Evolutionary conservation across 1,140 invertebrate genomes (phyloP).

Genomic region (Heliconius melpomene): DNA sequence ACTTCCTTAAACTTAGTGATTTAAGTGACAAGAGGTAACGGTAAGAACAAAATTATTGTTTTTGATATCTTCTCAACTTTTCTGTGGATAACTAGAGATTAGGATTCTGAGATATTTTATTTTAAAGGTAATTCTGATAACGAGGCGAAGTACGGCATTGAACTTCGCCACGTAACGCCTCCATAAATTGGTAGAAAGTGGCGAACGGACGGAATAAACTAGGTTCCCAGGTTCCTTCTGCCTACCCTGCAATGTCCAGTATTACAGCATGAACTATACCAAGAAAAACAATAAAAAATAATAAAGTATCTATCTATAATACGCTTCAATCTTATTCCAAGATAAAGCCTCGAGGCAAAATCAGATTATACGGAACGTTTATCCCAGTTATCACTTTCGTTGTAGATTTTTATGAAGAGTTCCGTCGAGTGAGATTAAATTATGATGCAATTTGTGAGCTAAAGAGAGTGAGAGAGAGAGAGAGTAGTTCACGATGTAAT

Average conservation of each 20-base stretch:
- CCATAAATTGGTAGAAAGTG: too few species aligned
- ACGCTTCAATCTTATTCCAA: constrained; percentile 28
- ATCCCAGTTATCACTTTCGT: constrained; percentile 46
- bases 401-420: constrained; percentile 50
- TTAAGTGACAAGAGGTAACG: constrained; percentile 28
- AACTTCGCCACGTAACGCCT: too few species aligned
- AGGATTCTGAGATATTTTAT: too few species aligned
- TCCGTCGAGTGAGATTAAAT: constrained; percentile 38
- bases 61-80: too few species aligned
- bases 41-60: background rate
- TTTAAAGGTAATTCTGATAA: too few species aligned
- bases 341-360: constrained; percentile 38
- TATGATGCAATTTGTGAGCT: constrained; percentile 37
- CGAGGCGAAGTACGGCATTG: too few species aligned
- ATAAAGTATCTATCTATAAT: background rate
- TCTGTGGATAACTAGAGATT: too few species aligned
- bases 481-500: constrained; percentile 1
- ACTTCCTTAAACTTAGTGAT: constrained; percentile 36
- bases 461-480: too few species aligned
- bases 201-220: too few species aligned
- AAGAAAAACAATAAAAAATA: background rate
- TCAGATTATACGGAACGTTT: constrained; percentile 55
- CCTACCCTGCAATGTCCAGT: too few species aligned
- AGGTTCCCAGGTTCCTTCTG: too few species aligned
- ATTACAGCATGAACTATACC: too few species aligned